Evolutionary conservation across 2,113 vertebrate species (phyloP), one percentile per base, ranked within the genome.

Genomic region (Limnothrissa miodon): DNA sequence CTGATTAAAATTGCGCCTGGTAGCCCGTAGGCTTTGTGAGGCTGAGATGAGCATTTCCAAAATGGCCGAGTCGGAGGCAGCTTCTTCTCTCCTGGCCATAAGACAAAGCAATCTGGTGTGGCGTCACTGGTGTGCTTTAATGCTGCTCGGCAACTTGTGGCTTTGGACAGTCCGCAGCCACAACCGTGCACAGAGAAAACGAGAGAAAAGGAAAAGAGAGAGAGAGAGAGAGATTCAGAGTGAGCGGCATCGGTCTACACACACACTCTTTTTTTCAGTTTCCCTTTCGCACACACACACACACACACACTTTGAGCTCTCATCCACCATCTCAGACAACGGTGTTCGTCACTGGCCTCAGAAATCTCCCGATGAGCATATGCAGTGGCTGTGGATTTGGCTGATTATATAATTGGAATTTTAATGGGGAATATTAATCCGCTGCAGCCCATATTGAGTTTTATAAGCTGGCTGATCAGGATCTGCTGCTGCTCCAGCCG

Each of bases 391-490:
- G 82, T 89, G 93, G 92, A 94, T 93, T 93, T 90, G 87, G 85
- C 85, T 90, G 92, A 94, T 94, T 94, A 94, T 87, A 93, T 93
- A 91, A 94, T 90, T 93, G 90, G 87, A 87, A 92, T 93, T 92
- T 92, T 89, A 92, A 92, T 91, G 88, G 91, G 87, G 89, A 91
- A 90, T 90, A 90, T 90, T 93, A 93, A 94, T 94, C 91, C 90
- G 91, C 90, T 88, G 89, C 89, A 92, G 87, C 88, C 87, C 90
- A 89, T 91, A 90, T 90, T 91, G 88, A 83, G 89, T 84, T 92
- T 91, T 90, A 87, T 90, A 92, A 92, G 85, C 88, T 83, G 87
- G 87, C 90, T 90, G 93, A 92, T 89, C 89, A 89, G 86, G 91
- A 92, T 92, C 85, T 59, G 87, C 84, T 45, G 85, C 78, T 82